Evolutionary conservation across 2,797 vertebrate species (phyloP), one percentile per base, ranked within the genome.

Genomic region (Enteromius viviparus): DNA sequence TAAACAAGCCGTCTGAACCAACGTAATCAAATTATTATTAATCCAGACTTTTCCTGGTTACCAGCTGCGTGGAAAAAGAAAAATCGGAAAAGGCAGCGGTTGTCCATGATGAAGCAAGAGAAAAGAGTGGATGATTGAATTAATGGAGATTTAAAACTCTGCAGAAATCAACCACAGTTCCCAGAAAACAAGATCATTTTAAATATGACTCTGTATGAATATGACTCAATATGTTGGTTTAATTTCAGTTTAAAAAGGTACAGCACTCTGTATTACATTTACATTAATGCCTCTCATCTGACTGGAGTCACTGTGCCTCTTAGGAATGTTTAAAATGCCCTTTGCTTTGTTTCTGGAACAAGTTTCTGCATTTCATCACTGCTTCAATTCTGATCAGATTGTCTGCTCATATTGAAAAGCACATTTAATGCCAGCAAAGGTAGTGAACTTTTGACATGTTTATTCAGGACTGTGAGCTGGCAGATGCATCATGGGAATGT

Each of bases 1-100:
- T 77, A 12, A 83, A 83, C 76, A 80, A 42, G 76, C 83, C 76
- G 7, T 85, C 83, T 37, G 80, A 85, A 15, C 69, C 70, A 1
- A 78, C 65, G 72, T 81, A 81, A 76, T 68, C 19, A 60, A 60
- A 66, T 12, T 0, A 21, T 15, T 34, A 2, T 76, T 76, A 29
- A 66, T 82, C 62, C 11, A 0, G 60, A 65, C 2, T 55, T n/a
- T 53, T 68, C 79, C 68, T 15, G 34, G 34, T 70, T 4, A 34
- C 26, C 37, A 5, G 37, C 65, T 34, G 32, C 9, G 4, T 66
- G 45, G 69, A 29, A 26, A 6, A 53, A 53, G 49, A 34, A n/a
- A 26, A 23, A 8, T 8, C 17, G 15, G 19, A 10, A 60, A 47
- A n/a, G 4, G 21, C 51, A 15, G 6, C 42, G 14, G 55, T 3